Percentiles rank a stretch among this genome's conserved stretches.
These are phyloP conservation scores for Bettongia penicillata DNA, from an alignment of 2,113 vertebrate species.

Conservation along the genomic window DNA sequence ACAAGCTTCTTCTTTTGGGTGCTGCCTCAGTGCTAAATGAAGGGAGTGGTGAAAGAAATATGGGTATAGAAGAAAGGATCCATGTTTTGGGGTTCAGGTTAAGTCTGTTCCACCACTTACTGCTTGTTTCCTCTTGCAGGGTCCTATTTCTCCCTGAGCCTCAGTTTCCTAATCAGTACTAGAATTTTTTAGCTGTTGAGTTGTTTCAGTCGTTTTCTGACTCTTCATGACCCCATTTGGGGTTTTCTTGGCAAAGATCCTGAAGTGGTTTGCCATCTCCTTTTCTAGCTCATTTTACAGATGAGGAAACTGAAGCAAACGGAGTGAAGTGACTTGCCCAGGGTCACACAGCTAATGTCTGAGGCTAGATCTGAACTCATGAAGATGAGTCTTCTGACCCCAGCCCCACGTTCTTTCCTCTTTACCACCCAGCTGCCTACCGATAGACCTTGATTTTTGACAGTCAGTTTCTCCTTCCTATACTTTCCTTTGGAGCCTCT, in stretches of 20 bases:
- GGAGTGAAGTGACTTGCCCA: background rate
- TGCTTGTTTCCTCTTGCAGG: background rate
- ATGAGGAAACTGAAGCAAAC: background rate
- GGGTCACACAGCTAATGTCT: background rate
- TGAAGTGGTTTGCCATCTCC: background rate
- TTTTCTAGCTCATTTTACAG: background rate
- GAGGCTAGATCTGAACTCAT: background rate
- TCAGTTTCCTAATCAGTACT: background rate
- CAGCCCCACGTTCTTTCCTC: too few species aligned
- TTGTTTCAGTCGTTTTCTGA: background rate
- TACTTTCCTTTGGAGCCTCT: too few species aligned
- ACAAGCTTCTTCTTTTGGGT: background rate
- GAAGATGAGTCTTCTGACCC: background rate
- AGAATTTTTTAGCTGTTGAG: background rate
- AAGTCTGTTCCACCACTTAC: background rate
- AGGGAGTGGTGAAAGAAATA: background rate
- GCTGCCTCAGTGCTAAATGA: background rate
- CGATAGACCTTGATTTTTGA: too few species aligned
- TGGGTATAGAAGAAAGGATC: background rate
- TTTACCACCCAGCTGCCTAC: too few species aligned
- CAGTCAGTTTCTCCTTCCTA: too few species aligned
- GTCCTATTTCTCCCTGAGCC: background rate
- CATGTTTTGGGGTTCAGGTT: background rate
- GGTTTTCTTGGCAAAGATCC: background rate
- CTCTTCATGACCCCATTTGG: background rate